Evolutionary conservation across 1,140 invertebrate genomes (phyloP), one percentile per base, ranked within the genome.

Genomic region (Penaeus indicus): DNA sequence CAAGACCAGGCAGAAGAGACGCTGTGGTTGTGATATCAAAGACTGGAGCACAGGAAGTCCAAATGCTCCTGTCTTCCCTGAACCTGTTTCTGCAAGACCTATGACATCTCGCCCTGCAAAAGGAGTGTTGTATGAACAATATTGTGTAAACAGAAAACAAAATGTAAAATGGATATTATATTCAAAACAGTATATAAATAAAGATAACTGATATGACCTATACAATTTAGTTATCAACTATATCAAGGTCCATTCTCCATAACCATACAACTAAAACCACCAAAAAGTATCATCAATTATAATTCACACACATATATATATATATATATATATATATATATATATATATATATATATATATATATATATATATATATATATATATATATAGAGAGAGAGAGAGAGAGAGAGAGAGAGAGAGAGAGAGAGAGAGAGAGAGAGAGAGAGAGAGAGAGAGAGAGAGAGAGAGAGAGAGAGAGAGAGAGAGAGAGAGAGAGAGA

Each of bases 41-140:
- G 96, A 94, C 92, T 99, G 98, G 19, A 99, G 92, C 91, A 99
- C 99, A 1, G 99, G 99, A 84, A 99, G 92, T 2, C 97, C 97
- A 94, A 99, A 99, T 0, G 99, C 97, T 60, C 96, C 99, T 1
- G 99, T 99, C 94, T 99, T 99, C 22, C 99, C 98, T 11, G 98
- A 99, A 13, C 99, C 98, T 7, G 98, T 99, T 94, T 99, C 98
- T 3, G 98, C 98, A 80, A 99, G 93, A 27, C 98, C 98, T 92
- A 99, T 99, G 0, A 99, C 95, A 94, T 99, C 98, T 93, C 96
- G 97, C 16, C 95, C 96, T 96, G 90, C 21, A 47, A 16, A 38
- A 16, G 47, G 16, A 54, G 61, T 5, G 27, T 38, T 25, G 54
- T 32, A 80, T 27, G 38, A 38, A 75, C 25, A 75, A 16, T 27